phyloP scores from a whole-genome alignment of 2,888 invertebrate species.

The Ectemnius lituratus region DNA sequence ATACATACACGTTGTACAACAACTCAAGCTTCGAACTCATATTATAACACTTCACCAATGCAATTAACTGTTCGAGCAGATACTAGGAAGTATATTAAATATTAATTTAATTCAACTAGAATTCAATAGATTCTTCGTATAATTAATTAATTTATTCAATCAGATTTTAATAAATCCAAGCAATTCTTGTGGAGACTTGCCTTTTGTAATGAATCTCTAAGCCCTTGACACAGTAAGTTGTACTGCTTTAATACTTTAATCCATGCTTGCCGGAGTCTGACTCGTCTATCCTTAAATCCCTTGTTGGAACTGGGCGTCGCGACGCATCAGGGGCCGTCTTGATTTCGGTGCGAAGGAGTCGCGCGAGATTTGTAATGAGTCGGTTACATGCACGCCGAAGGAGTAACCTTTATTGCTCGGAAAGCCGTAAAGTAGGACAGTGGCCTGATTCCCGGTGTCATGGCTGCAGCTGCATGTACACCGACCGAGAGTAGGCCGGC shows the following conservation, averaged over 20 bases:
- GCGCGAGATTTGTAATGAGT: conserved; percentile 47
- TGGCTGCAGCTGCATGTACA: conserved; percentile 70
- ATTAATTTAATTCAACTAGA: too few species aligned
- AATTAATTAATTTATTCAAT: too few species aligned
- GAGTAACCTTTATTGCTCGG: conserved; percentile 67
- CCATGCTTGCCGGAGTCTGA: background rate
- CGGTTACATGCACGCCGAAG: conserved; percentile 52
- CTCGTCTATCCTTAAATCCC: background rate
- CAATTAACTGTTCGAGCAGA: conserved; percentile 6
- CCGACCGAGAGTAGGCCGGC: conserved; percentile 55
- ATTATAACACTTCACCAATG: background rate
- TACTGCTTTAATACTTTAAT: background rate
- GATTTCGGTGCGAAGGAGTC: conserved; percentile 39
- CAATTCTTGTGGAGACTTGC: too few species aligned
- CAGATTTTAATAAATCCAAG: too few species aligned
- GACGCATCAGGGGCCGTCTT: conserved; percentile 22
- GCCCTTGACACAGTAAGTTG: too few species aligned
- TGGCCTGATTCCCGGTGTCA: conserved; percentile 75
- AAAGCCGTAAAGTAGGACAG: conserved; percentile 73
- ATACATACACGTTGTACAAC: too few species aligned
- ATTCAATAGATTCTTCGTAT: background rate
- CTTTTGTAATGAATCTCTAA: too few species aligned
- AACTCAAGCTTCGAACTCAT: too few species aligned
- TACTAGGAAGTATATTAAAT: conserved; percentile 1
- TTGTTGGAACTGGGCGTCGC: too few species aligned